Conservation (phyloP, 2,113 vertebrate species). For the Pionites leucogaster region DNA sequence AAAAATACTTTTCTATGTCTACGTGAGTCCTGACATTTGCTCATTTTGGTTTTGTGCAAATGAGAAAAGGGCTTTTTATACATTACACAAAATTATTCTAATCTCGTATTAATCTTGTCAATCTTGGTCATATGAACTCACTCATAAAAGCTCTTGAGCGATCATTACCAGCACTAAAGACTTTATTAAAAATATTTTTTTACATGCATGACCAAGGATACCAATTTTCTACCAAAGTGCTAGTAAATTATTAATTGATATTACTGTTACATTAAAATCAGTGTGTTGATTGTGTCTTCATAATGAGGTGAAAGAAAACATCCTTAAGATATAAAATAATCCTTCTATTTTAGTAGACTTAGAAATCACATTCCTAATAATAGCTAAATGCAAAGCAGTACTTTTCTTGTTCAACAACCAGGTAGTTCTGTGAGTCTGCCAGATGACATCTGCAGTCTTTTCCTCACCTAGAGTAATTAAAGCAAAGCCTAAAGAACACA, state of each 20-base stretch:
- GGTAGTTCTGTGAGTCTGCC: not conserved
- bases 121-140: not conserved
- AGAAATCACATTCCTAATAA: not conserved
- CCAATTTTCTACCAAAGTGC: not conserved
- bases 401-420: not conserved
- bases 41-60: not conserved
- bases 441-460: not conserved
- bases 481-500: not conserved
- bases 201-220: not conserved
- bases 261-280: not conserved
- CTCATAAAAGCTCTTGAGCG: not conserved
- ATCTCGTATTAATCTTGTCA: not conserved
- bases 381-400: not conserved
- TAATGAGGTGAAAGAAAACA: not conserved
- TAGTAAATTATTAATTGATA: not conserved
- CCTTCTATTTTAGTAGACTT: not conserved
- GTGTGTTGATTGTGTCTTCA: not conserved
- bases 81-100: not conserved
- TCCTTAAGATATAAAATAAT: not conserved
- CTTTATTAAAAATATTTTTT: conserved; percentile 4
- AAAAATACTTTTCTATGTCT: not conserved
- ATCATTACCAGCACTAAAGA: not conserved
- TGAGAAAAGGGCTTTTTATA: not conserved
- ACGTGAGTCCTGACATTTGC: not conserved
- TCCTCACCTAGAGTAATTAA: not conserved